A percentile compares a stretch with the other conserved stretches of the same genome.
phyloP scores from a whole-genome alignment of 2,888 invertebrate genomes.

The Agrotis ipsilon region DNA sequence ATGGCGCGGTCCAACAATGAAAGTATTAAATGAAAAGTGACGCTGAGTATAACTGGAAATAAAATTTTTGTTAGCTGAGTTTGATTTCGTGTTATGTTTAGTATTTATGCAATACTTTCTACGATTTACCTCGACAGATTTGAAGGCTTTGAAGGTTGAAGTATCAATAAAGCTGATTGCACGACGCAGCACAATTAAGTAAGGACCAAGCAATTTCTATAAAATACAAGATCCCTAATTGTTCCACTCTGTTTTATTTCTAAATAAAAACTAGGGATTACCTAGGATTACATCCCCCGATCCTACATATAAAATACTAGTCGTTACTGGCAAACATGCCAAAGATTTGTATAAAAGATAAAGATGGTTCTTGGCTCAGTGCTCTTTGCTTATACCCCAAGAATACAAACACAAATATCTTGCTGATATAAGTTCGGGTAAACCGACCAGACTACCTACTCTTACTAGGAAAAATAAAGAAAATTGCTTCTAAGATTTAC shows the following conservation, averaged over 20 bases:
- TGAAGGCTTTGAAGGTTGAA: conserved; percentile 25
- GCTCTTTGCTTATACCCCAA: conserved; percentile 45
- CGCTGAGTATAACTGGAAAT: not conserved
- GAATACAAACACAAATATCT: conserved; percentile 58
- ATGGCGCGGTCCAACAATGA: conserved; percentile 6
- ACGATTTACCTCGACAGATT: conserved; percentile 20
- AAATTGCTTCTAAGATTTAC: conserved; percentile 53
- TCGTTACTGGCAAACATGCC: conserved; percentile 54
- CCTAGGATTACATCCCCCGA: conserved; percentile 29
- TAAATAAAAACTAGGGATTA: conserved; percentile 33
- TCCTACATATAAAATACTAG: conserved; percentile 39
- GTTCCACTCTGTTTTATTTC: conserved; percentile 17
- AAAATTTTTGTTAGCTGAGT: not conserved
- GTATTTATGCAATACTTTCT: conserved; percentile 1
- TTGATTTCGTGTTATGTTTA: not conserved
- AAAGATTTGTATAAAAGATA: conserved; percentile 59
- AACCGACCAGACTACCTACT: conserved; percentile 25
- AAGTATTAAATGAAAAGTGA: conserved; percentile 12
- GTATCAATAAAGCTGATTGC: conserved; percentile 39
- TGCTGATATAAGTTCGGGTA: conserved; percentile 43
- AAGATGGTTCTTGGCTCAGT: conserved; percentile 56
- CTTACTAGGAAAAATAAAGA: conserved; percentile 46
- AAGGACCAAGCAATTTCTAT: conserved; percentile 26
- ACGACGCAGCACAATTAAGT: conserved; percentile 22
- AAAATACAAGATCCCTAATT: conserved; percentile 39